Percentiles rank a stretch among this genome's conserved stretches.
Evolutionary conservation across 2,888 invertebrate species (phyloP).

Genomic region (Lasioglossum pauxillum): DNA sequence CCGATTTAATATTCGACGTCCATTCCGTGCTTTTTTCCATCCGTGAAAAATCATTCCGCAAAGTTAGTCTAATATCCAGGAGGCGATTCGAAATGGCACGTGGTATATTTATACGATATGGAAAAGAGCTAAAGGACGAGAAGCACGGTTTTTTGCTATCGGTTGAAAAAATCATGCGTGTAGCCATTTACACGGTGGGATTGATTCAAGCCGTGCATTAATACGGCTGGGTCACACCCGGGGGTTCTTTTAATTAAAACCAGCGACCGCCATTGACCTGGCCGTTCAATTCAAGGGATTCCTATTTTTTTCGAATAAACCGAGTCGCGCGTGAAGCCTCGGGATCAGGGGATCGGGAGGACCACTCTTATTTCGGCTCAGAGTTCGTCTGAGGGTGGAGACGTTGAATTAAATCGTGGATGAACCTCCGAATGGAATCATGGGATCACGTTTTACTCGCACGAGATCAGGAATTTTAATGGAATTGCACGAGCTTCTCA

Average conservation of each 20-base stretch:
- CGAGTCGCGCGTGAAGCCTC: not conserved
- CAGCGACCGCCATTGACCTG: not conserved
- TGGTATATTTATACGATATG: not conserved
- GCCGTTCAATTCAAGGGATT: conserved; percentile 36
- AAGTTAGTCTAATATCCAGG: not conserved
- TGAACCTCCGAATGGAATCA: not conserved
- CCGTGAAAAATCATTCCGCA: not conserved
- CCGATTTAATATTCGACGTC: conserved; percentile 18
- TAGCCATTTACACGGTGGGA: not conserved
- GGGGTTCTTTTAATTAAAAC: conserved; percentile 46
- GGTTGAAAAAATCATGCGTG: not conserved
- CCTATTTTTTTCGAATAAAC: conserved; percentile 35
- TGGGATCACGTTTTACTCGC: too few relatives aligned
- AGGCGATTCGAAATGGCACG: not conserved
- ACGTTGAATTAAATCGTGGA: not conserved
- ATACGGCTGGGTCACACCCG: not conserved
- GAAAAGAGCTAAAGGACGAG: not conserved
- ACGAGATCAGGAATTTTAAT: too few relatives aligned
- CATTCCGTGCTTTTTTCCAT: not conserved
- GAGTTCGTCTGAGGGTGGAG: not conserved
- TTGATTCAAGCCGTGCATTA: conserved; percentile 30
- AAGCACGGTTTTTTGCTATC: not conserved
- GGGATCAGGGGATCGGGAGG: conserved; percentile 9
- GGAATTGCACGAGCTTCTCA: too few relatives aligned
- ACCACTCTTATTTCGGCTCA: conserved; percentile 23